phyloP scores from a whole-genome alignment of 2,113 vertebrate genomes.

The Phrynosoma blainvillii region DNA sequence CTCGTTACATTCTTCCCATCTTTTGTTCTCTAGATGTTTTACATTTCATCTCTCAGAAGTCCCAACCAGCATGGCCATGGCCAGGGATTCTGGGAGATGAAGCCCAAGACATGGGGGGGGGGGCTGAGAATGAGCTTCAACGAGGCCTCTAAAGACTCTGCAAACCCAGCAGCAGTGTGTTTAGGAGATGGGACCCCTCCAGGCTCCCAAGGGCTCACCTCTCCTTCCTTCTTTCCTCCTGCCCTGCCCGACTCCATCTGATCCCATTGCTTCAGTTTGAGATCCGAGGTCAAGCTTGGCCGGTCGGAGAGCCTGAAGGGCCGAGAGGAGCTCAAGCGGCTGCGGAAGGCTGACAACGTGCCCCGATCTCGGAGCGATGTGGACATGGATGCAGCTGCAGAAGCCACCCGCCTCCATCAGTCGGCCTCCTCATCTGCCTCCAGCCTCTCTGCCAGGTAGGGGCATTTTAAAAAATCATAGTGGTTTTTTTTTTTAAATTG shows the following conservation, averaged over 20 bases:
- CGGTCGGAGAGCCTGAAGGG: constrained; percentile 94
- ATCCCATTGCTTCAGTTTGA: constrained; percentile 56
- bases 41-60: no score
- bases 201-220: not conserved
- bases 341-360: constrained; percentile 82
- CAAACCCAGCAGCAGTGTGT: no score
- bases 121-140: no score
- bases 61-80: no score
- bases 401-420: constrained; percentile 84
- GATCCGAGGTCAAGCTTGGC: constrained; percentile 82
- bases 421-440: constrained; percentile 89
- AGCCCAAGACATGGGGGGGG: no score
- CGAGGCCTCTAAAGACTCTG: no score
- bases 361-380: constrained; percentile 92
- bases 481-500: no score
- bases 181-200: not conserved
- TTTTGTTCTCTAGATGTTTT: no score
- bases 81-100: no score
- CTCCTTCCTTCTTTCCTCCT: not conserved
- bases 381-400: constrained; percentile 91
- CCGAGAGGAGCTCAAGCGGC: constrained; percentile 88
- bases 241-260: no score
- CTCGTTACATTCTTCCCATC: no score
- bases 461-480: no score
- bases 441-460: constrained; percentile 89